phyloP scores from a whole-genome alignment of 2,113 vertebrate genomes.

The Marmota monax region DNA sequence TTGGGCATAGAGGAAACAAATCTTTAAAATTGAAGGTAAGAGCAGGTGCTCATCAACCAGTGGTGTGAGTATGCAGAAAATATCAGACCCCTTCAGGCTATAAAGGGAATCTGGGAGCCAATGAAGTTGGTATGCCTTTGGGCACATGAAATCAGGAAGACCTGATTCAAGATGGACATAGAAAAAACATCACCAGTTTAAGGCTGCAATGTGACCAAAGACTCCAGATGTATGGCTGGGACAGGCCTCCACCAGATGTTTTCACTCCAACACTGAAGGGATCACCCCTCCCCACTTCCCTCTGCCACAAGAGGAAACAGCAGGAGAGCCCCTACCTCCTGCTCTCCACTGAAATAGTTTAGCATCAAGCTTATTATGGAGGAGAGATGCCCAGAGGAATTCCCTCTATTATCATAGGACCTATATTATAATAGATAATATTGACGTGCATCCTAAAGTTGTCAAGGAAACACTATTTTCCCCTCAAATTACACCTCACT shows the following conservation, averaged over 20 bases:
- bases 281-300: neutral
- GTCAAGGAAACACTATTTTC: neutral
- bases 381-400: neutral
- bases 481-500: neutral
- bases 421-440: neutral
- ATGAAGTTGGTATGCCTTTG: neutral
- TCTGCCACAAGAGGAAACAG: neutral
- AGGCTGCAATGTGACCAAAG: neutral
- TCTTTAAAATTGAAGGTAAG: neutral
- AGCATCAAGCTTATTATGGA: neutral
- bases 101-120: neutral
- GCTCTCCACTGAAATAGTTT: neutral
- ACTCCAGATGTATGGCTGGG: neutral
- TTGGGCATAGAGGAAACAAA: neutral
- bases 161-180: neutral
- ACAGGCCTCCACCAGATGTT: neutral
- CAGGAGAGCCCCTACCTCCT: neutral
- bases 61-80: neutral
- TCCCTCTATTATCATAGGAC: neutral
- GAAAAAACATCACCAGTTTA: neutral
- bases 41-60: neutral
- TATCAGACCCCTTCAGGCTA: neutral
- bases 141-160: neutral
- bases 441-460: neutral
- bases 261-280: neutral